Evolutionary conservation across 1,140 invertebrate genomes (phyloP), one percentile per base, ranked within the genome.

Genomic region (Frieseomelitta varia): DNA sequence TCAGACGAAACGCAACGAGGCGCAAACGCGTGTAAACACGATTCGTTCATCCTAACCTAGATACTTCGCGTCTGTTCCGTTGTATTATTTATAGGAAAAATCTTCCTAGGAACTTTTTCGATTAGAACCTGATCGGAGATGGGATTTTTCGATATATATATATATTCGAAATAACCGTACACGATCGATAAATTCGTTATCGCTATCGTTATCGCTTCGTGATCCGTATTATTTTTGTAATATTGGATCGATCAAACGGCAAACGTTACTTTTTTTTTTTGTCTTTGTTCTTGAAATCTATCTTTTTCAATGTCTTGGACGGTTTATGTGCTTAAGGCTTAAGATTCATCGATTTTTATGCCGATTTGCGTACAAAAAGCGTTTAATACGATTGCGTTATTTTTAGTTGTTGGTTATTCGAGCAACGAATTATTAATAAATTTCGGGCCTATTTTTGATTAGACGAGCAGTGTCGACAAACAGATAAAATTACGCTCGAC

Each of bases 31-130:
- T 71, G 71, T 72, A 84, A 87, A 88, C 76, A 65, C 34, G 65
- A 47, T 68, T 47, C 81, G 55, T 77, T 84, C 61, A 72, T 85
- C 55, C 78, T 87, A 81, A 88, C 87, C 81, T n/a, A 81, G 81
- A 87, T 88, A 80, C n/a, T 17, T 65, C 55, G 73, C 61, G 51
- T 27, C 81, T 79, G 79, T 87, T 77, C 27, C 11, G 10, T n/a
- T 24, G 61, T 87, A 87, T 88, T 87, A 87, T 88, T 88, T 88
- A 85, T 87, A 88, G 87, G 56, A 67, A 61, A 67, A 77, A 73
- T 87, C 30, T 81, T 21, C 8, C 47, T 10, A 15, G 39, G 53
- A n/a, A 34, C 30, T 17, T 39, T 65, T 27, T 67, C 63, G 65
- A 84, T 84, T 30, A 30, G 71, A 71, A 30, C 10, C 24, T 1